Conservation (phyloP, 2,113 vertebrate species). For the Tachysurus vachellii region DNA sequence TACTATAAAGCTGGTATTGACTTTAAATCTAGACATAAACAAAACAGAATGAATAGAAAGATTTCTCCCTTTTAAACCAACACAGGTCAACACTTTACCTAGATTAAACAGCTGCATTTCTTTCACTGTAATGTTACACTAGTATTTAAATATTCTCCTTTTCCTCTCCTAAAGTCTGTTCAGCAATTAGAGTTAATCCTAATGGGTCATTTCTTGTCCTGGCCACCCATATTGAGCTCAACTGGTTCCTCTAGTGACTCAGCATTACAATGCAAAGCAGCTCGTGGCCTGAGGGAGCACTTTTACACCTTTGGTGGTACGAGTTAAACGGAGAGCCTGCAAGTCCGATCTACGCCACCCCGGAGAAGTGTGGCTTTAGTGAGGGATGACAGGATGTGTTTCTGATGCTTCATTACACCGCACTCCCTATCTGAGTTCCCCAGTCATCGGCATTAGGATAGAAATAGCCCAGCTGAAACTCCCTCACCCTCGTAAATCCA, state of each 20-base stretch:
- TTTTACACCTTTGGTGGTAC: conserved; percentile 61
- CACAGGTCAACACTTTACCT: too few relatives aligned
- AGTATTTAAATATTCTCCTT: neutral
- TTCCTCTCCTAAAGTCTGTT: neutral
- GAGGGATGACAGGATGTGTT: conserved; percentile 45
- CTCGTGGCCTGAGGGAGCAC: conserved; percentile 53
- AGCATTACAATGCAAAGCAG: conserved; percentile 44
- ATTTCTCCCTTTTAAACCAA: neutral
- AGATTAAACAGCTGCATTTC: neutral
- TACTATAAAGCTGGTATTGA: conserved; percentile 2
- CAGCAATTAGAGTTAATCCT: neutral
- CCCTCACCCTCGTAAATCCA: conserved; percentile 29
- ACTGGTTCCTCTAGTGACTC: conserved; percentile 35
- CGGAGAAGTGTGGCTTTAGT: conserved; percentile 54
- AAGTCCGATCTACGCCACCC: conserved; percentile 51
- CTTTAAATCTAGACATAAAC: neutral
- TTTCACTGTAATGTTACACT: neutral
- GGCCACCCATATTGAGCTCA: neutral
- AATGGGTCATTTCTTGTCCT: neutral
- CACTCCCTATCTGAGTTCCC: conserved; percentile 56
- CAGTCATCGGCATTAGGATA: conserved; percentile 49
- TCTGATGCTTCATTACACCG: conserved; percentile 60
- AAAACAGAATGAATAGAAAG: neutral
- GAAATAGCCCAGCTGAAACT: conserved; percentile 40
- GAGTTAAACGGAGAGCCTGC: conserved; percentile 51